phyloP scores from a whole-genome alignment of 2,888 invertebrate species.

The Miltochrista miniata region DNA sequence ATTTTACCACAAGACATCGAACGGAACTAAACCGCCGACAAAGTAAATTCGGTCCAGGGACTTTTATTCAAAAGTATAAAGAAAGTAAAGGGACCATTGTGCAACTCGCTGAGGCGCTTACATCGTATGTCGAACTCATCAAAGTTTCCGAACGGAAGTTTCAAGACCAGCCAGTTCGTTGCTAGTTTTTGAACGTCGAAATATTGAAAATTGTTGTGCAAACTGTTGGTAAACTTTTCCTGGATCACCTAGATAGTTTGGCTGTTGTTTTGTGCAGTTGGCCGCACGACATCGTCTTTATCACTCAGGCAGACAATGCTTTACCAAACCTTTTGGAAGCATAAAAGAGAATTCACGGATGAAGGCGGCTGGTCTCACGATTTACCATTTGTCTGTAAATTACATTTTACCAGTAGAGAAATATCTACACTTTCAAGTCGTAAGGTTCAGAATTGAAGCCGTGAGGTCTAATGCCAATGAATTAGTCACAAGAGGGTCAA shows the following conservation, averaged over 20 bases:
- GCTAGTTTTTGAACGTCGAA: slow-evolving; percentile 52
- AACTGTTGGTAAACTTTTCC: slow-evolving; percentile 21
- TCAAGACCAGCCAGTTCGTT: slow-evolving; percentile 34
- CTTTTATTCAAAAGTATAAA: slow-evolving; percentile 52
- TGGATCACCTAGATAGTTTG: slow-evolving; percentile 16
- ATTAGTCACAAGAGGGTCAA: too few relatives aligned
- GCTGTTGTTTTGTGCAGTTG: slow-evolving; percentile 4
- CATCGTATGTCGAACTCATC: slow-evolving; percentile 69
- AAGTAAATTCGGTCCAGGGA: slow-evolving; percentile 44
- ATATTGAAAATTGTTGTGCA: slow-evolving; percentile 50
- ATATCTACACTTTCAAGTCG: too few relatives aligned
- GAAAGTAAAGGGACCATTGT: slow-evolving; percentile 55
- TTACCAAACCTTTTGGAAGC: too few relatives aligned
- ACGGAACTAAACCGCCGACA: slow-evolving; percentile 42
- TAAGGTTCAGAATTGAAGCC: too few relatives aligned
- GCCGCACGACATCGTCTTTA: too few relatives aligned
- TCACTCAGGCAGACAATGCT: too few relatives aligned
- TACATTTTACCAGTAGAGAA: too few relatives aligned
- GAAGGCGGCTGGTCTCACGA: too few relatives aligned
- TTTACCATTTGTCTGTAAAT: too few relatives aligned
- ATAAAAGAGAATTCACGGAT: too few relatives aligned
- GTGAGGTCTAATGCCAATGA: too few relatives aligned
- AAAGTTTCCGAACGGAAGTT: slow-evolving; percentile 54
- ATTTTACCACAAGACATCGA: slow-evolving; percentile 17
- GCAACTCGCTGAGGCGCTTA: slow-evolving; percentile 52